Evolutionary conservation across 2,888 invertebrate species (phyloP).

Genomic region (Marronus borbonicus): DNA sequence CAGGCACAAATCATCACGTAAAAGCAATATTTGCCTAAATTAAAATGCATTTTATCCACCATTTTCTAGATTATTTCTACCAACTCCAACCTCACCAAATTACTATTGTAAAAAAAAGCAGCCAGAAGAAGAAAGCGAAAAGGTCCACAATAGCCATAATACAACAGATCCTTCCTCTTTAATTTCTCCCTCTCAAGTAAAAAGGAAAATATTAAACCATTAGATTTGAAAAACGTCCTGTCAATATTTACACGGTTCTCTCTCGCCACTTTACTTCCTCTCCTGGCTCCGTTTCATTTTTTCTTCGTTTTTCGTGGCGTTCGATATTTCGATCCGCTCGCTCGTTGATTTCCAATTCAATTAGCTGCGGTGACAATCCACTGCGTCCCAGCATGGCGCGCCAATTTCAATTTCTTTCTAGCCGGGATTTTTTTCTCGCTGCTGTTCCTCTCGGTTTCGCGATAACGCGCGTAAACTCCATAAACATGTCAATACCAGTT

Average conservation of each 20-base stretch:
- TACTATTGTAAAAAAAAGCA: no score
- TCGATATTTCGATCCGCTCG: conserved; percentile 10
- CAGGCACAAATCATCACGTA: no score
- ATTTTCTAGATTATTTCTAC: no score
- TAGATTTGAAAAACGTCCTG: conserved; percentile 3
- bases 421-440: not conserved
- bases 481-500: conserved; percentile 46
- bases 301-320: not conserved
- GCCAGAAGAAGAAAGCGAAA: no score
- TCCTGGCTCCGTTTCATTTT: not conserved
- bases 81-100: no score
- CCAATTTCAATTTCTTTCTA: conserved; percentile 20
- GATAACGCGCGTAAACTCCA: conserved; percentile 26
- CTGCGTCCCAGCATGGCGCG: not conserved
- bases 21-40: no score
- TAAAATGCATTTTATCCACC: no score
- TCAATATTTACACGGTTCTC: conserved; percentile 5
- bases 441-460: not conserved
- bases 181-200: not conserved
- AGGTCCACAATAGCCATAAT: no score
- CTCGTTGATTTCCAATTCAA: conserved; percentile 30
- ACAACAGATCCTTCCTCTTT: not conserved
- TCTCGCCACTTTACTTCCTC: not conserved
- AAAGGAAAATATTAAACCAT: conserved; percentile 4
- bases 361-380: conserved; percentile 30